Percentiles rank a stretch among this genome's conserved stretches.
Evolutionary conservation across 2,888 invertebrate genomes (phyloP).

Genomic region (Aethes cnicana): DNA sequence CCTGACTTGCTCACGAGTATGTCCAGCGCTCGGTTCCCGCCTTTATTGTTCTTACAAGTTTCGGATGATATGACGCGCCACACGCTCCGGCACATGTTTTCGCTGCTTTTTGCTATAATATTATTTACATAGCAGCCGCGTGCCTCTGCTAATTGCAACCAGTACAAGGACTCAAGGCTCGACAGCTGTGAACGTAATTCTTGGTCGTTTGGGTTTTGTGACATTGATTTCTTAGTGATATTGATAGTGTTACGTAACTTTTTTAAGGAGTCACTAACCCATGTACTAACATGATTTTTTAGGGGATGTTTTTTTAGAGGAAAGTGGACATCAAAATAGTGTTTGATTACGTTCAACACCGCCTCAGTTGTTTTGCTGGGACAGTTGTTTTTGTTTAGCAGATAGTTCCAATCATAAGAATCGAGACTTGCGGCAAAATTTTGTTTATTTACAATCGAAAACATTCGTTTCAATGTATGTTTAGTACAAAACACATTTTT

Average conservation of each 20-base stretch:
- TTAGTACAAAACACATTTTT: neutral
- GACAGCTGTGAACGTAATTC: neutral
- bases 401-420: neutral
- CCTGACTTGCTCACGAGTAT: neutral
- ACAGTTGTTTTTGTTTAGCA: neutral
- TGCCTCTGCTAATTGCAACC: neutral
- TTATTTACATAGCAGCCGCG: neutral
- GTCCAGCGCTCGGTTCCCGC: neutral
- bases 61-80: constrained; percentile 1
- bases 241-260: neutral
- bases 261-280: neutral
- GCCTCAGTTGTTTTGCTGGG: neutral
- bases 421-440: neutral
- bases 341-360: neutral
- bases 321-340: constrained; percentile 2
- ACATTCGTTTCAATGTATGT: neutral
- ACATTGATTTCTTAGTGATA: neutral
- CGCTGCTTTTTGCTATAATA: neutral
- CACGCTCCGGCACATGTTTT: neutral
- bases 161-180: neutral
- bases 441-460: neutral
- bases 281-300: neutral
- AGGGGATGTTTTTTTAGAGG: neutral
- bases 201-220: neutral
- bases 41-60: neutral